phyloP scores from a whole-genome alignment of 1,140 invertebrate species.

The Drosophila arizonae region DNA sequence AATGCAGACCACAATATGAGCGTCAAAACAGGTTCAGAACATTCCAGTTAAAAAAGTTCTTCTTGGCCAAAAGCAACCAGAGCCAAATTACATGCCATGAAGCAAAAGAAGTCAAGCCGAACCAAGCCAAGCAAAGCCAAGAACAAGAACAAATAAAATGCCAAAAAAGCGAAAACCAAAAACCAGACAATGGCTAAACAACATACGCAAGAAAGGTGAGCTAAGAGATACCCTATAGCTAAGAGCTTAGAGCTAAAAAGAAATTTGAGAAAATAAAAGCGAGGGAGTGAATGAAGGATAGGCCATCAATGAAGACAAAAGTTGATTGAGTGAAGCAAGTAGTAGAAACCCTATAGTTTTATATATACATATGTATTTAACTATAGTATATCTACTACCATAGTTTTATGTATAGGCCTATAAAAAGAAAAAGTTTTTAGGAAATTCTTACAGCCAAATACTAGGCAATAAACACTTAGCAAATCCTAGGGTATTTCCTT shows the following conservation, averaged over 20 bases:
- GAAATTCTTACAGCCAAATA: no score
- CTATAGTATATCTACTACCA: no score
- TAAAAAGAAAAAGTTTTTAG: no score
- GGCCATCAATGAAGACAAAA: no score
- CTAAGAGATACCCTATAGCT: neutral
- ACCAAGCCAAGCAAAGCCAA: neutral
- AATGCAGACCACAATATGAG: slow-evolving; percentile 18
- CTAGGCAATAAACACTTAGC: no score
- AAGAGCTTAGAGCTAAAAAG: neutral
- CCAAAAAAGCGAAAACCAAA: slow-evolving; percentile 62
- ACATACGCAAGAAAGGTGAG: neutral
- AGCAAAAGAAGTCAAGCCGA: neutral
- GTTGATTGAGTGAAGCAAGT: neutral
- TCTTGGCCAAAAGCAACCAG: slow-evolving; percentile 38
- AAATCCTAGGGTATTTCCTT: slow-evolving; percentile 9
- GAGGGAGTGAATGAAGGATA: no score
- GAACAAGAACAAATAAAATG: slow-evolving; percentile 24
- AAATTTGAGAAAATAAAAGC: neutral
- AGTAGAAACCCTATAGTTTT: neutral
- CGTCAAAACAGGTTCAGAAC: slow-evolving; percentile 15
- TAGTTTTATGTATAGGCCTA: no score
- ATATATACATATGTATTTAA: no score
- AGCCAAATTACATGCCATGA: slow-evolving; percentile 18
- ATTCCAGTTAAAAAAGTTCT: slow-evolving; percentile 17
- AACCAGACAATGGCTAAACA: neutral